Base-by-base conservation (phyloP, 2,797 vertebrate genomes). In the Amphiprion clarkii region DNA sequence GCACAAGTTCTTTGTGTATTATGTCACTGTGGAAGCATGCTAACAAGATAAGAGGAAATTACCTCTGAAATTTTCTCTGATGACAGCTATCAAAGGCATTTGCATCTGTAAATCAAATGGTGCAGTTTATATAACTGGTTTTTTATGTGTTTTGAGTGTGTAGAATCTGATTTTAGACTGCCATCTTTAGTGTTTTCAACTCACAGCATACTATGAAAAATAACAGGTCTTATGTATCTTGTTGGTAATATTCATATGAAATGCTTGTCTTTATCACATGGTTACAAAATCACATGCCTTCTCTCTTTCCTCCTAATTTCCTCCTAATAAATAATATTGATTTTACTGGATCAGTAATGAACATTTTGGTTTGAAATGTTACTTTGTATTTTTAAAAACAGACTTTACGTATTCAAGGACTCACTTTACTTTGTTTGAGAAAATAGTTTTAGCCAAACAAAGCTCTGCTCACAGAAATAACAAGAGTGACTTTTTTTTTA, bases 1-100 rank as follows among this genome's bases (percentile, higher is more conserved):
- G 68, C 67, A 49, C 56, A 52, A 44, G n/a, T 74, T 77, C 53
- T 75, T 68, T 77, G 54, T 70, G 51, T 65, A 29, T 68, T 27
- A 62, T 44, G 31, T 54, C 51, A 49, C 52, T 68, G 42, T 48
- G 49, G 58, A 72, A 67, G 13, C 12, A 5, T 19, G 68, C 67
- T 60, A 67, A 82, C 78, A 76, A 72, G 64, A 84, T 67, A 55
- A 63, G 59, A 82, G 52, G 66, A 81, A 82, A 88, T 86, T 80
- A 79, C 63, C 44, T 71, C 42, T 57, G 48, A 79, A 76, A 74
- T 76, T 25, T 78, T 33, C 36, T 76, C 13, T 77, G 61, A 86
- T 72, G 66, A 77, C 63, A 75, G 66, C 83, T 62, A 75, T 87
- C 70, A 78, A 69, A 76, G n/a, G 40, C 44, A 71, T 82, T 82